Conservation (phyloP, 2,797 vertebrate genomes). For the Delichon dasypus region DNA sequence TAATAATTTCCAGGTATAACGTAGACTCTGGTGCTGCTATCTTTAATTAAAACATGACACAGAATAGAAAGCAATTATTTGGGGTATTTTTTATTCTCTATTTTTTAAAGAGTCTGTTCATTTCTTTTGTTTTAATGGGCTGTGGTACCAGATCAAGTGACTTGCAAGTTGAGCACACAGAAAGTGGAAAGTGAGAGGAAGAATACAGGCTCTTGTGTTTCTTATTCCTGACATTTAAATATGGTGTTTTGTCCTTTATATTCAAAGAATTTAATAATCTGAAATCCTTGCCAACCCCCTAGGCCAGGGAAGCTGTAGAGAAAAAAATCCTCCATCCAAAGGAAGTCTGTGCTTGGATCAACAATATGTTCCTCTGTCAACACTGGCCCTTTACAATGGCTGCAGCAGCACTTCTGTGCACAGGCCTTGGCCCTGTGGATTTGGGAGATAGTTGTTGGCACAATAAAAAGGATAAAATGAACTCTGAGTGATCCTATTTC, state of each 20-base stretch:
- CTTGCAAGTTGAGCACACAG: not conserved
- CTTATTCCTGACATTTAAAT: conserved; percentile 47
- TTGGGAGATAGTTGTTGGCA: not conserved
- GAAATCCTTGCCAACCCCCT: not conserved
- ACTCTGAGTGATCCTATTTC: not conserved
- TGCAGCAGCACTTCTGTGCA: not conserved
- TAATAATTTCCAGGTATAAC: conserved; percentile 78
- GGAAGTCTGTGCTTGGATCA: not conserved
- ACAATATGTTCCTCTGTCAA: not conserved
- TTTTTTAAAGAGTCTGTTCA: not conserved
- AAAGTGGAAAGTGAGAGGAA: not conserved
- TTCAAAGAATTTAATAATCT: conserved; percentile 15
- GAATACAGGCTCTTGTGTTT: conserved; percentile 13
- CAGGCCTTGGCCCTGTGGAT: not conserved
- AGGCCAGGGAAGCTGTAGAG: not conserved
- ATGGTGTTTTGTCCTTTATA: not conserved
- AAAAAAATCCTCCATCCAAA: not conserved
- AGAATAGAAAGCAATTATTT: conserved; percentile 72
- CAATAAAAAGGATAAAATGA: not conserved
- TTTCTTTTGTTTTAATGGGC: conserved; percentile 45
- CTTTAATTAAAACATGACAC: conserved; percentile 80
- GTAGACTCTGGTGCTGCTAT: conserved; percentile 69
- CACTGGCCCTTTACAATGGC: not conserved
- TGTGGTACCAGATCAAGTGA: conserved; percentile 18
- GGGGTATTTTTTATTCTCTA: not conserved